Conservation (phyloP, 2,797 vertebrate genomes). For the Intellagama lesueurii region DNA sequence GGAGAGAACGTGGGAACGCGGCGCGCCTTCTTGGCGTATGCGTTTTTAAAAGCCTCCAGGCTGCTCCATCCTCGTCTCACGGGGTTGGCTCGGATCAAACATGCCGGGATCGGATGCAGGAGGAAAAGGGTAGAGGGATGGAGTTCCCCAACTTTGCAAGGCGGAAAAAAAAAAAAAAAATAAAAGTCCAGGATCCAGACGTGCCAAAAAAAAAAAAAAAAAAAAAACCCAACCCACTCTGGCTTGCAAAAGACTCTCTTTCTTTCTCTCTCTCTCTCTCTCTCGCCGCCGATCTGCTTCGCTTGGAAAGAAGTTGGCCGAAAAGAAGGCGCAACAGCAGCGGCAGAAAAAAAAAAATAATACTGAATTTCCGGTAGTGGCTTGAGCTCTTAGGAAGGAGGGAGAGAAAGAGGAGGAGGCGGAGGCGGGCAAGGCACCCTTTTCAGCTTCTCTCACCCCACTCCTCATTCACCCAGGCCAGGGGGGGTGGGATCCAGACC, state of each 20-base stretch:
- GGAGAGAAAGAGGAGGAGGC: neutral
- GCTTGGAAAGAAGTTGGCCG: neutral
- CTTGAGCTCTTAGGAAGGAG: neutral
- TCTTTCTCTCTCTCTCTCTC: neutral
- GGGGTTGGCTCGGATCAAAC: neutral
- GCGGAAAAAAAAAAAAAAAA: neutral
- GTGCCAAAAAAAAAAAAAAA: neutral
- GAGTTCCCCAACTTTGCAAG: neutral
- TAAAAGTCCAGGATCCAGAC: neutral
- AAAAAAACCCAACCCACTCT: too few relatives aligned
- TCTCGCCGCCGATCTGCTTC: too few relatives aligned
- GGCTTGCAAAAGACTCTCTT: neutral
- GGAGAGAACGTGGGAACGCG: neutral
- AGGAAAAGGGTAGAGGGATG: neutral
- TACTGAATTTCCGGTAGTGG: constrained; percentile 17
- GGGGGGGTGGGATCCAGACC: neutral
- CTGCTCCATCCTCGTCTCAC: constrained; percentile 31
- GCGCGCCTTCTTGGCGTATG: neutral
- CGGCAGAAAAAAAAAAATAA: neutral
- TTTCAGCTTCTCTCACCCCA: neutral
- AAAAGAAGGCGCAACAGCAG: too few relatives aligned
- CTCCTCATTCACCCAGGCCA: neutral
- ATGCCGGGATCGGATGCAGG: neutral
- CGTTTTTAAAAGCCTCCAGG: neutral
- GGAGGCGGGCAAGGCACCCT: neutral